phyloP scores from a whole-genome alignment of 2,888 invertebrate genomes.

The Philhelius pedissequus region DNA sequence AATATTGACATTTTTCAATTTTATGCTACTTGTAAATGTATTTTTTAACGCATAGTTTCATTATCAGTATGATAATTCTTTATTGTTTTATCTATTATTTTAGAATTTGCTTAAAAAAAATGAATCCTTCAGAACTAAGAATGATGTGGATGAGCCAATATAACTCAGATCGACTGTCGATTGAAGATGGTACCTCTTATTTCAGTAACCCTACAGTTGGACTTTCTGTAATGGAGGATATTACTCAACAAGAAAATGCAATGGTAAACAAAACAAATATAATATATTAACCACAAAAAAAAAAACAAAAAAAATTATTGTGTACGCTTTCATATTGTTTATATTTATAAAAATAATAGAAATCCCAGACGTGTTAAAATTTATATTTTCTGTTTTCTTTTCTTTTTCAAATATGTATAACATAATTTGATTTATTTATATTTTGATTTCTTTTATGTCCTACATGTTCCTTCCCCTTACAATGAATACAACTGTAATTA shows the following conservation, averaged over 20 bases:
- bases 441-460: conserved; percentile 69
- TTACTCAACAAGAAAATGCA: conserved; percentile 79
- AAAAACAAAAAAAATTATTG: background rate
- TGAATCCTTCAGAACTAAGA: conserved; percentile 80
- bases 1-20: too few species aligned
- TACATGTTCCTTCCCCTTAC: conserved; percentile 70
- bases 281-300: background rate
- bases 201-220: conserved; percentile 80
- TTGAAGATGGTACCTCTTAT: conserved; percentile 77
- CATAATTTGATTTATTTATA: conserved; percentile 66
- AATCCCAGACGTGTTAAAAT: conserved; percentile 30
- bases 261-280: conserved; percentile 78
- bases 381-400: conserved; percentile 9
- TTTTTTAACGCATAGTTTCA: too few species aligned
- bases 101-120: background rate
- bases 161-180: conserved; percentile 77
- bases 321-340: conserved; percentile 32
- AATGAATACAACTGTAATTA: conserved; percentile 67
- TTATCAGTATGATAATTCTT: background rate
- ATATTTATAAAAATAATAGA: conserved; percentile 49
- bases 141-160: conserved; percentile 85
- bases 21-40: too few species aligned
- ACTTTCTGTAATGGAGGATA: conserved; percentile 81
- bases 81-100: background rate
- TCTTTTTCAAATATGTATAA: conserved; percentile 34